phyloP scores from a whole-genome alignment of 2,888 invertebrate genomes.

The Agriotes lineatus region DNA sequence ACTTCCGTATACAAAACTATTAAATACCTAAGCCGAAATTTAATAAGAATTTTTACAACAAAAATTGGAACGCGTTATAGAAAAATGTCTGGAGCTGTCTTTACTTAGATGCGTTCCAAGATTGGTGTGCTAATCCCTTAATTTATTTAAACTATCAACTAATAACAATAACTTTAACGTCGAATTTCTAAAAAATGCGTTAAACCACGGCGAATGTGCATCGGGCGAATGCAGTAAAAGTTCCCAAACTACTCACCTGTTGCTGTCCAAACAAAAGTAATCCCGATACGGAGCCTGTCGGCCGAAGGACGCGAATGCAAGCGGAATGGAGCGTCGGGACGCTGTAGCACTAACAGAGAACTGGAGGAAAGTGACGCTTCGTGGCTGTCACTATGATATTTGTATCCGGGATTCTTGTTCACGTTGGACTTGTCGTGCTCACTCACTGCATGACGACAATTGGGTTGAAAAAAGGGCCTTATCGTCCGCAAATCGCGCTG shows the following conservation, averaged over 20 bases:
- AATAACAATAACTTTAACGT: too few relatives aligned
- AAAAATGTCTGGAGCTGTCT: too few relatives aligned
- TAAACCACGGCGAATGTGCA: too few relatives aligned
- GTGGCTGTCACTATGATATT: conserved; percentile 11
- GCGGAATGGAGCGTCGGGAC: conserved; percentile 20
- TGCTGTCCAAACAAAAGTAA: conserved; percentile 6
- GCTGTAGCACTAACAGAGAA: conserved; percentile 23
- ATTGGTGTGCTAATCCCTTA: too few relatives aligned
- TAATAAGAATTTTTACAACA: too few relatives aligned
- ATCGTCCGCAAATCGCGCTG: background rate
- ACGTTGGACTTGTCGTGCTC: conserved; percentile 8
- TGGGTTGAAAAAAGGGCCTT: conserved; percentile 1
- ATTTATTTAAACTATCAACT: too few relatives aligned
- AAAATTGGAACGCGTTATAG: too few relatives aligned
- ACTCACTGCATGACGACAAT: conserved; percentile 18
- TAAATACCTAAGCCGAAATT: too few relatives aligned
- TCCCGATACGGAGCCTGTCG: background rate
- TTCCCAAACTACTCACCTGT: conserved; percentile 14
- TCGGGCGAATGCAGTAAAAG: too few relatives aligned
- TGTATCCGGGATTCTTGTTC: conserved; percentile 17
- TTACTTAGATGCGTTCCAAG: too few relatives aligned
- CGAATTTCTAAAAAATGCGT: too few relatives aligned
- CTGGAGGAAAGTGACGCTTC: conserved; percentile 21
- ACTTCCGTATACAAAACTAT: too few relatives aligned
- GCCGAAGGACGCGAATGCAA: background rate